These are phyloP conservation scores for Diaprepes abbreviatus DNA, from an alignment of 2,888 invertebrate species.

Conservation along the genomic window DNA sequence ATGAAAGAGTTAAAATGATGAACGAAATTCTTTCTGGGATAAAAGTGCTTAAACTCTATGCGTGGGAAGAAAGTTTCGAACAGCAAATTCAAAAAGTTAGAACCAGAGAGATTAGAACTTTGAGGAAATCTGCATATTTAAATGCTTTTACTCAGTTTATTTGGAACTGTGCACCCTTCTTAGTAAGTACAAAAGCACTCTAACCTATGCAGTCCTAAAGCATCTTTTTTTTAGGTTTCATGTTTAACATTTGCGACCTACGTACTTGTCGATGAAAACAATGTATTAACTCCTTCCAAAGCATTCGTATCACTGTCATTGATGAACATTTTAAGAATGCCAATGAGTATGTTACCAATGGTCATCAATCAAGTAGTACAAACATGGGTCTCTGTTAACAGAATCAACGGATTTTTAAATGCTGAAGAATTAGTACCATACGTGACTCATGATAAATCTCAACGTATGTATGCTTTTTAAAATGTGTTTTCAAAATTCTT, in stretches of 20 bases:
- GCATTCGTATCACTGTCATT: constrained; percentile 73
- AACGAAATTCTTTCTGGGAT: constrained; percentile 73
- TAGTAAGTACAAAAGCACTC: constrained; percentile 67
- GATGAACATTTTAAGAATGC: constrained; percentile 72
- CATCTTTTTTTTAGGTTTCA: constrained; percentile 55
- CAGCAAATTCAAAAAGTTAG: constrained; percentile 72
- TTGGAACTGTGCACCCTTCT: constrained; percentile 75
- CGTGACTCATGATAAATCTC: constrained; percentile 80
- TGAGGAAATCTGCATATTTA: constrained; percentile 72
- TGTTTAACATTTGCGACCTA: constrained; percentile 63
- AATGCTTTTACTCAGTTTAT: constrained; percentile 72
- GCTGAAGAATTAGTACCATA: constrained; percentile 87
- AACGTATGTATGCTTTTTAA: constrained; percentile 77
- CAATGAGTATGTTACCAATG: constrained; percentile 70
- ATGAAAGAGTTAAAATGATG: constrained; percentile 72
- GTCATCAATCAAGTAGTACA: constrained; percentile 57
- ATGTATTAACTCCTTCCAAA: constrained; percentile 68
- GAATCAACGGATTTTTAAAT: constrained; percentile 93
- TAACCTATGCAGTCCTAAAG: too few relatives aligned
- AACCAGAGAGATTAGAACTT: constrained; percentile 70
- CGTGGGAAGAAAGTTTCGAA: constrained; percentile 75
- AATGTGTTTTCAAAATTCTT: too few relatives aligned
- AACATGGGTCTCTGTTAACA: constrained; percentile 69
- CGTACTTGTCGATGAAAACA: constrained; percentile 65
- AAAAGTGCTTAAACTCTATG: constrained; percentile 74